Conservation (phyloP, 2,113 vertebrate species). For the Corythaeola cristata region DNA sequence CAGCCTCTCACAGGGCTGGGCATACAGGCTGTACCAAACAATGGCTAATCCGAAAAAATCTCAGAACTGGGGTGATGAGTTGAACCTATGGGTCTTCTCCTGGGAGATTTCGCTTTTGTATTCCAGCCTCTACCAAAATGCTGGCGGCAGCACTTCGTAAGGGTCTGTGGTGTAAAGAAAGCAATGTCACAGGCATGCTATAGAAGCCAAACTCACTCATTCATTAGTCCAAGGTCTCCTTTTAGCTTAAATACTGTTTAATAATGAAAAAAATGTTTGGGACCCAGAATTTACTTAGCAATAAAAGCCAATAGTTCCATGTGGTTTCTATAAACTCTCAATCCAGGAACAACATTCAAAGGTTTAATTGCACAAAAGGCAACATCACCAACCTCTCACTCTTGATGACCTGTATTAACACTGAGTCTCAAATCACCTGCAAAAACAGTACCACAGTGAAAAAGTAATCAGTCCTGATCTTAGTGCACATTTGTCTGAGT, state of each 20-base stretch:
- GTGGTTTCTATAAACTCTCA: background rate
- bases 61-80: background rate
- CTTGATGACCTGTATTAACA: background rate
- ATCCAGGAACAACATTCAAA: background rate
- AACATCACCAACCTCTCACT: background rate
- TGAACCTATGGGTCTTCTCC: background rate
- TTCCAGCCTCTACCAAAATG: background rate
- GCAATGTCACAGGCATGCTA: background rate
- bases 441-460: conserved; percentile 2
- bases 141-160: background rate
- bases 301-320: background rate
- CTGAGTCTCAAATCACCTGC: background rate
- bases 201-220: background rate
- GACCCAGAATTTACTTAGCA: background rate
- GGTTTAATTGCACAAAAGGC: background rate
- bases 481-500: background rate
- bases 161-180: background rate
- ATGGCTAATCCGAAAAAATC: background rate
- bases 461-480: background rate
- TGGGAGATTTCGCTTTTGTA: background rate
- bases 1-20: background rate
- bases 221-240: background rate
- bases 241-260: background rate
- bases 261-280: background rate
- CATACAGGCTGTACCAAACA: background rate